Evolutionary conservation across 1,140 invertebrate species (phyloP).

Genomic region (Uloborus diversus): DNA sequence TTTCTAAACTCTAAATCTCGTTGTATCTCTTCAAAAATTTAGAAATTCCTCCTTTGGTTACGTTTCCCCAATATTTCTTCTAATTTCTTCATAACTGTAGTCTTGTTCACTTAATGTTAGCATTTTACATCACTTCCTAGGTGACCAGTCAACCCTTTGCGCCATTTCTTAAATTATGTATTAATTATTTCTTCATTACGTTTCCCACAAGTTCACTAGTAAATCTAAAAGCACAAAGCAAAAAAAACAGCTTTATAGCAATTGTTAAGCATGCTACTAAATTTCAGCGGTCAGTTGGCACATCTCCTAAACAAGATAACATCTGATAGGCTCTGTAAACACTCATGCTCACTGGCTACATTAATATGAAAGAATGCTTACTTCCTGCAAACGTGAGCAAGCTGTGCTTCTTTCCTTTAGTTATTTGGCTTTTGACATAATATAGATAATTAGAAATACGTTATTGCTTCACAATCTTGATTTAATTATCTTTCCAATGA

Average conservation of each 20-base stretch:
- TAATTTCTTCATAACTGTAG: not conserved
- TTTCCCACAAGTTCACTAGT: no score
- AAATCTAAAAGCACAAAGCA: not conserved
- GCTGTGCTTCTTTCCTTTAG: not conserved
- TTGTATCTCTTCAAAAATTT: not conserved
- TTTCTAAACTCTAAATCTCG: not conserved
- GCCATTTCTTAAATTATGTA: not conserved
- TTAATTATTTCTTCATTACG: not conserved
- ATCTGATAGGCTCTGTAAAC: not conserved
- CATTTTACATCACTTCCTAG: not conserved
- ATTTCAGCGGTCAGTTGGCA: not conserved
- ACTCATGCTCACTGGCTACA: not conserved
- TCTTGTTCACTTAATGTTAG: not conserved
- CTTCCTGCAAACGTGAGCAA: not conserved
- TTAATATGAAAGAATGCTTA: not conserved
- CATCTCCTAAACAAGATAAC: not conserved
- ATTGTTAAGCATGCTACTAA: not conserved
- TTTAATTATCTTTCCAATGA: not conserved
- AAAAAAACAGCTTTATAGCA: not conserved
- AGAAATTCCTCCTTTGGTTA: no score
- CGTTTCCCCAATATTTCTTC: no score
- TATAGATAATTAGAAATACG: not conserved
- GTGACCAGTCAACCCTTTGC: not conserved
- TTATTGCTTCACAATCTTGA: not conserved
- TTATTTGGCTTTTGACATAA: no score